These are phyloP conservation scores for Parnassius smintheus DNA, from an alignment of 2,888 invertebrate species.

Conservation along the genomic window DNA sequence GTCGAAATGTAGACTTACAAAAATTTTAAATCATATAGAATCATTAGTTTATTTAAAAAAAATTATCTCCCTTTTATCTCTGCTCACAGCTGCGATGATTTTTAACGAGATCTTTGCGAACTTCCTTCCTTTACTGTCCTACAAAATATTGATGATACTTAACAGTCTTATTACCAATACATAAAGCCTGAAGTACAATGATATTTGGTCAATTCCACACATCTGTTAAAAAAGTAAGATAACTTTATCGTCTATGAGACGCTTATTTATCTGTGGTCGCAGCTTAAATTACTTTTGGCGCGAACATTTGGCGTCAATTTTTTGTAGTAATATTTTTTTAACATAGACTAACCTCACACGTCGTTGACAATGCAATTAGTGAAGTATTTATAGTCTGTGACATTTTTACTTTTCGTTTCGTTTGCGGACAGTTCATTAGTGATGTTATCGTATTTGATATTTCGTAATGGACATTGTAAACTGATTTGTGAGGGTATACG, in stretches of 20 bases:
- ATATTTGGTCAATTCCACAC: constrained; percentile 33
- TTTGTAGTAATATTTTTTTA: constrained; percentile 42
- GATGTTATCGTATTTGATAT: constrained; percentile 1
- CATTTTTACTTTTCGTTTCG: constrained; percentile 3
- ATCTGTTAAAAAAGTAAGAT: constrained; percentile 51
- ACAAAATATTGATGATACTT: neutral
- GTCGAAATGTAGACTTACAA: no score
- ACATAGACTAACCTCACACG: constrained; percentile 54
- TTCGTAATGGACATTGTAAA: neutral
- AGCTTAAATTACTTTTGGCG: constrained; percentile 55
- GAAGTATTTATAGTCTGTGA: constrained; percentile 23
- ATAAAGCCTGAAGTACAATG: constrained; percentile 7
- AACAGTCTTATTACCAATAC: constrained; percentile 4
- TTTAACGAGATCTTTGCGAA: constrained; percentile 10
- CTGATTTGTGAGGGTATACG: neutral
- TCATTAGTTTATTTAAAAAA: no score
- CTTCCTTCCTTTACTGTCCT: constrained; percentile 19
- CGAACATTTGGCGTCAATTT: constrained; percentile 61
- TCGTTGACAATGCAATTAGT: constrained; percentile 50
- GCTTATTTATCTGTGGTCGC: constrained; percentile 54
- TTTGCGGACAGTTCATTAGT: constrained; percentile 1
- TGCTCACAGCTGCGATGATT: constrained; percentile 15
- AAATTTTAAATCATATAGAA: no score
- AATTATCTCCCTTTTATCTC: constrained; percentile 15
- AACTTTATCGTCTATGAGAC: constrained; percentile 44